Base-by-base conservation (phyloP, 92 coral and sea anemone species). In the Palythoa grandiflora region DNA sequence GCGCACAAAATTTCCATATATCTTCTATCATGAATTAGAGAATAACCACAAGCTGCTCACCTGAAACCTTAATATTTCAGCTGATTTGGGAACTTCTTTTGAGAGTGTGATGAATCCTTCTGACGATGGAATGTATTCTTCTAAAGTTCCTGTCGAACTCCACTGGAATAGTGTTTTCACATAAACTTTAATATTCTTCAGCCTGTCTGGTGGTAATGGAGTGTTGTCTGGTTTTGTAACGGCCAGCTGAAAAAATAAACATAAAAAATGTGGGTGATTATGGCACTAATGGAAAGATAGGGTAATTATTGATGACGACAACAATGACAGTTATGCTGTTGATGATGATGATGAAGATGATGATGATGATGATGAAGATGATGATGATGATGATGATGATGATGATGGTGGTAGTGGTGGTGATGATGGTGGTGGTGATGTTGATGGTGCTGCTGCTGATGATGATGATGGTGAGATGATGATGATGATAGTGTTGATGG, bases 211-310 rank as follows among this genome's bases (percentile, higher is more conserved):
- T 63, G 84, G 75, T 65, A 87, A 70, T 8, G 93, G 96, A 5
- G 89, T 89, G 36, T 80, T 96, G 71, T 93, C 92, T 4, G 98
- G 98, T 39, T 92, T 91, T 1, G 92, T 87, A n/a, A 92, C 95
- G n/a, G 86, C 91, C 48, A 89, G 77, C 91, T 89, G 77, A 60
- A 50, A 80, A 83, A 19, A 53, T 17, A 78, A 14, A 53, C 14
- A 35, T 3, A 14, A 54, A 55, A 39, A 28, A 28, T 28, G 28
- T 28, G 28, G 28, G 28, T 28, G 28, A 28, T 6, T 12, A 9
- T 28, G 1, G 11, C 3, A 37, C 3, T 71, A 37, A 5, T 37
- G 47, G 37, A 71, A 12, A 12, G 47, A 5, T 9, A 53, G 60
- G 3, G 14, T 9, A 3, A 53, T 53, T 19, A 65, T 16, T 36